Evolutionary conservation across 2,797 vertebrate species (phyloP).

Genomic region (Eospalax fontanierii): DNA sequence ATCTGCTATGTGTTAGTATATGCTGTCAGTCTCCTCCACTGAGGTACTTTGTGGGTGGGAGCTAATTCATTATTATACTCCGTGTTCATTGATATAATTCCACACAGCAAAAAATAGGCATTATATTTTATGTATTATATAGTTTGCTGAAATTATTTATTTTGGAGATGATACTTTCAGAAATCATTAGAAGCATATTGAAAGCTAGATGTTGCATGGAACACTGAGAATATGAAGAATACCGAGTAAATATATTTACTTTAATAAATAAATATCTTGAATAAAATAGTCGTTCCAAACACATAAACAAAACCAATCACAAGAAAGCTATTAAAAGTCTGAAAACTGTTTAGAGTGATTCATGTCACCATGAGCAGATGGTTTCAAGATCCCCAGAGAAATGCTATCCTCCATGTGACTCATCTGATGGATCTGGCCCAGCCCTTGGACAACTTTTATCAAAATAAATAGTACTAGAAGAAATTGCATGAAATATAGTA

Average conservation of each 20-base stretch:
- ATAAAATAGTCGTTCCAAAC: not conserved
- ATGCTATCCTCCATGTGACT: not conserved
- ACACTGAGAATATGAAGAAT: not conserved
- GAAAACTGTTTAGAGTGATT: not conserved
- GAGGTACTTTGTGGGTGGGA: not conserved
- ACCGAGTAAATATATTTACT: not conserved
- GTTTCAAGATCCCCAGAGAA: accelerated
- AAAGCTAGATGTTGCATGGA: not conserved
- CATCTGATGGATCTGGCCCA: not conserved
- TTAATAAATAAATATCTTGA: not conserved
- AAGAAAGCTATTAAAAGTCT: not conserved
- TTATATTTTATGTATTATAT: not conserved
- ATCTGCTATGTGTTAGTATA: too few species aligned
- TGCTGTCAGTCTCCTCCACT: too few species aligned
- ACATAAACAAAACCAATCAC: not conserved
- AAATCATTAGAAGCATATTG: not conserved
- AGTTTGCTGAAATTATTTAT: not conserved
- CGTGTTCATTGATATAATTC: not conserved
- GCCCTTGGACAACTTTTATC: accelerated
- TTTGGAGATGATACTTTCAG: not conserved
- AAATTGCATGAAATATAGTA: not conserved
- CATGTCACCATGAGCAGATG: not conserved
- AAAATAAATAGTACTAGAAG: not conserved
- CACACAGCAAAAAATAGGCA: not conserved
- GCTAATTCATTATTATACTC: not conserved